Percentiles rank a stretch among this genome's conserved stretches.
These are phyloP conservation scores for Trissolcus japonicus DNA, from an alignment of 2,888 invertebrate species.

Conservation along the genomic window DNA sequence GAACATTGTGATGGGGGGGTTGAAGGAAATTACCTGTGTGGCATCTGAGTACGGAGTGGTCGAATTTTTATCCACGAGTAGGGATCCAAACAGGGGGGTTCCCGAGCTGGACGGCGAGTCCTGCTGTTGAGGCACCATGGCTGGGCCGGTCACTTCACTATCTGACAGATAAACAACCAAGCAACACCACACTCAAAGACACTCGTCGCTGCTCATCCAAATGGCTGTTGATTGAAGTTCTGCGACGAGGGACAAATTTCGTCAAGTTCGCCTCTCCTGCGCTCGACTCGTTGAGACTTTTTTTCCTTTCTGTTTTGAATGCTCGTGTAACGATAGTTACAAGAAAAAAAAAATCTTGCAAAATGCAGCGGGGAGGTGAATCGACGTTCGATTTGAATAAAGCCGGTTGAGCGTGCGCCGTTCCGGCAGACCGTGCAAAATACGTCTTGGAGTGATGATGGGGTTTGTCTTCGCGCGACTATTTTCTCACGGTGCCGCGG, in stretches of 20 bases:
- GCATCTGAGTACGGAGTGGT: conserved; percentile 98
- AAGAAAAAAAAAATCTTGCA: conserved; percentile 8
- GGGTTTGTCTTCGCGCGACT: conserved; percentile 15
- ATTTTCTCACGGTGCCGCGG: conserved; percentile 67
- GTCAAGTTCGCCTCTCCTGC: no score
- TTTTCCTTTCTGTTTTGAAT: not conserved
- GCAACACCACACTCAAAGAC: conserved; percentile 61
- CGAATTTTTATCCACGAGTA: conserved; percentile 92
- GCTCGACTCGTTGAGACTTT: no score
- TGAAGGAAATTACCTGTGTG: conserved; percentile 87
- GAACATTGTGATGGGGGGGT: not conserved
- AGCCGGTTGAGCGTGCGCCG: conserved; percentile 25
- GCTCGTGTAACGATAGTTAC: no score
- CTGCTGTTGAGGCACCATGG: conserved; percentile 87
- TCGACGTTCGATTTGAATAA: conserved; percentile 2
- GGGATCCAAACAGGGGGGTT: conserved; percentile 90
- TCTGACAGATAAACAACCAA: conserved; percentile 49
- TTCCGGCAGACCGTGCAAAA: conserved; percentile 47
- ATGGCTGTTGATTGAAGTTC: no score
- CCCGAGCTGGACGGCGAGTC: conserved; percentile 81
- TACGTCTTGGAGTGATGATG: conserved; percentile 11
- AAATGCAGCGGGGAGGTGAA: no score
- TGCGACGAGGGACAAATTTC: not conserved
- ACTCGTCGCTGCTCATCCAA: conserved; percentile 26
- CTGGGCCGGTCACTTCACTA: conserved; percentile 66